A percentile compares a stretch with the other conserved stretches of the same genome.
These are phyloP conservation scores for Ovis canadensis DNA, from an alignment of 2,113 vertebrate genomes.

Conservation along the genomic window DNA sequence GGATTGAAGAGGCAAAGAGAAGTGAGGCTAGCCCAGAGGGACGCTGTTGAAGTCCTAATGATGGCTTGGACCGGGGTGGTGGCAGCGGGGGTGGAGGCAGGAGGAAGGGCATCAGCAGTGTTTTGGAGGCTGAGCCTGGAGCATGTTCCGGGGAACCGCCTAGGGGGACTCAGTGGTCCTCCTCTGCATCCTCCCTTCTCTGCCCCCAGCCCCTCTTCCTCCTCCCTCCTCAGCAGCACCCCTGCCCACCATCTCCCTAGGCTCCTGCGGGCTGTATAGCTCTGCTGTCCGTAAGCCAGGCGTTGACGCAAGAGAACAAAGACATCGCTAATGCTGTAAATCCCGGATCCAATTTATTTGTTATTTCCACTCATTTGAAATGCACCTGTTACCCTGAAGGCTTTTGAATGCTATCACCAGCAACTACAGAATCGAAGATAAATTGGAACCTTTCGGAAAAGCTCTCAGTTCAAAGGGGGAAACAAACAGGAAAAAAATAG, in stretches of 20 bases:
- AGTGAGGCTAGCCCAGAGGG: background rate
- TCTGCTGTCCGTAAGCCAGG: background rate
- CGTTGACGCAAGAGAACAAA: conserved; percentile 54
- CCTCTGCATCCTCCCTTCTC: fast-evolving
- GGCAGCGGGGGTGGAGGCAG: background rate
- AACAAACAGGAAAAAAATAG: background rate
- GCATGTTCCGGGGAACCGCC: background rate
- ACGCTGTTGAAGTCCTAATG: too few species aligned
- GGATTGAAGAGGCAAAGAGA: background rate
- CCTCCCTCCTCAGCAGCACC: background rate
- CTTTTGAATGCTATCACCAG: conserved; percentile 44
- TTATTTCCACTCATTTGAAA: conserved; percentile 72
- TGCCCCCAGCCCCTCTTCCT: background rate
- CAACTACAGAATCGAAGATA: conserved; percentile 49
- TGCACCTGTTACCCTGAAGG: conserved; percentile 69
- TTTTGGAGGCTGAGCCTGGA: background rate
- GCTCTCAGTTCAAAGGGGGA: conserved; percentile 6
- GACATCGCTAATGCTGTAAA: conserved; percentile 64
- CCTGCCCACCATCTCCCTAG: background rate
- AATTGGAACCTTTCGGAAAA: conserved; percentile 47
- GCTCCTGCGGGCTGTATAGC: background rate
- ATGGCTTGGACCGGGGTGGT: background rate
- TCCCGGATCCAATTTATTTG: conserved; percentile 73
- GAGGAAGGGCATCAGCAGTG: fast-evolving
- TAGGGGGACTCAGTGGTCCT: too few species aligned